Base-by-base conservation (phyloP, 2,797 vertebrate species). In the Silurus aristotelis region DNA sequence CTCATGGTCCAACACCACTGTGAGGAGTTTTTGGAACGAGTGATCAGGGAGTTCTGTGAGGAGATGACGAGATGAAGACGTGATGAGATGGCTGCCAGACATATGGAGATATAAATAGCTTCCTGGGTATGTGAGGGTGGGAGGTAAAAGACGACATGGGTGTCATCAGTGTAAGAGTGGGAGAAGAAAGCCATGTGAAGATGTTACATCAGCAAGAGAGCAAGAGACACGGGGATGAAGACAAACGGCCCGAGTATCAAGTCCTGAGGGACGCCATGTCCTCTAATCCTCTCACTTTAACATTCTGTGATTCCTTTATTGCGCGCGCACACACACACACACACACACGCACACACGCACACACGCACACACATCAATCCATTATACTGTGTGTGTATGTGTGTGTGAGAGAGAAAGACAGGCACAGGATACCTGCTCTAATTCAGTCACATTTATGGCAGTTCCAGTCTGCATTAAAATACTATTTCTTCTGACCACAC, bases 361-460 rank as follows among this genome's bases (percentile, higher is more conserved):
- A 31, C 31, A 31, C 52, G 31, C 72, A 56, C 52, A 76, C 14
- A 58, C 14, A 56, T 76, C 15, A 55, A 25, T 19, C 73, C 15
- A 76, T 64, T 68, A 55, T 43, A 67, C 46, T 61, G 71, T 13
- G 17, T 84, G 1, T 77, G 17, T 56, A 56, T 38, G 79, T 70
- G 73, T 68, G 72, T 86, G 64, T 31, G 27, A 31, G 14, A 31
- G 14, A 68, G 5, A 67, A 17, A 86, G 80, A 88, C 13, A 84
- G 83, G 76, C 52, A 83, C 78, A 76, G 81, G 80, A 86, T 81
- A 89, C 83, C 89, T 90, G 88, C 78, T 86, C 88, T 89, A 87
- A 89, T 91, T 91, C 89, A 90, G 90, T 91, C 90, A 90, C 79
- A 84, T 87, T 91, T 86, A 89, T 84, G 25, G 60, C 75, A 70